phyloP scores from a whole-genome alignment of 2,113 vertebrate species.

The Leucopsar rothschildi region DNA sequence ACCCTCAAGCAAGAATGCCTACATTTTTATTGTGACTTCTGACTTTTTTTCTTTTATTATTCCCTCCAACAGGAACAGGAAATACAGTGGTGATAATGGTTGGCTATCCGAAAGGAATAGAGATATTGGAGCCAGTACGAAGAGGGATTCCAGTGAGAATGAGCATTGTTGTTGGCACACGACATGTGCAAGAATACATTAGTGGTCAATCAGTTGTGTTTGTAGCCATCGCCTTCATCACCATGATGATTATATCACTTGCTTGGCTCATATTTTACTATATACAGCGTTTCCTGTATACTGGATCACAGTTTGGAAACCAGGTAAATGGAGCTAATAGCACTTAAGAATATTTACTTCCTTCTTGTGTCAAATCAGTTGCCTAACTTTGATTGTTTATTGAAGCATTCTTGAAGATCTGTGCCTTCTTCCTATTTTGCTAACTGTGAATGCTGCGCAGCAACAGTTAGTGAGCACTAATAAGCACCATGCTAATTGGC shows the following conservation, averaged over 20 bases:
- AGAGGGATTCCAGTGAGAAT: conserved; percentile 77
- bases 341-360: not conserved
- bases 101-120: conserved; percentile 79
- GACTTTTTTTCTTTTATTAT: not conserved
- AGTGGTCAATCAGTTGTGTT: conserved; percentile 79
- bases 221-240: conserved; percentile 80
- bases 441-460: not conserved
- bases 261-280: conserved; percentile 83
- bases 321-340: conserved; percentile 69
- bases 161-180: conserved; percentile 72
- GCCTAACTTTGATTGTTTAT: not conserved
- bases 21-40: not conserved
- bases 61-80: conserved; percentile 69
- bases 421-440: not conserved
- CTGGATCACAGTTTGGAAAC: conserved; percentile 77
- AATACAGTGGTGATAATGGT: conserved; percentile 80
- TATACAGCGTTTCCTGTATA: conserved; percentile 79
- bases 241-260: conserved; percentile 81
- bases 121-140: conserved; percentile 74
- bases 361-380: not conserved
- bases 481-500: not conserved
- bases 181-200: conserved; percentile 74
- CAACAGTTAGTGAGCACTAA: not conserved
- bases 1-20: not conserved
- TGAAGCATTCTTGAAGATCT: not conserved